These are phyloP conservation scores for Aphelinus atriplicis DNA, from an alignment of 1,140 invertebrate species.

Conservation along the genomic window DNA sequence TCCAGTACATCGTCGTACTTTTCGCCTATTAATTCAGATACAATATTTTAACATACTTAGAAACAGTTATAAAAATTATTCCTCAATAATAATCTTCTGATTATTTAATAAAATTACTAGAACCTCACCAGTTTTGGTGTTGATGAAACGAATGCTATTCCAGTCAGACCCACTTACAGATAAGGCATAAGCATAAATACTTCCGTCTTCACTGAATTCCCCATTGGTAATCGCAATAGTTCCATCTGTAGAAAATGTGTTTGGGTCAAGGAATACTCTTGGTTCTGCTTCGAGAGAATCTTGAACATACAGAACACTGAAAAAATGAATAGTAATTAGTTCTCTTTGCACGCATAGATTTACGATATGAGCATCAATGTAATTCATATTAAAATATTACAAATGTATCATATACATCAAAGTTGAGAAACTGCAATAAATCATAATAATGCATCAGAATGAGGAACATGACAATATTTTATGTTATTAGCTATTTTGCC, in stretches of 20 bases:
- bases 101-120: slow-evolving; percentile 22
- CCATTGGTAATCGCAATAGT: slow-evolving; percentile 85
- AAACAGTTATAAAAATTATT: slow-evolving; percentile 5
- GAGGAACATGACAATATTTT: no score
- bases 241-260: slow-evolving; percentile 91
- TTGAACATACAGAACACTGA: slow-evolving; percentile 93
- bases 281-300: slow-evolving; percentile 82
- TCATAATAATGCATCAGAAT: no score
- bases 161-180: slow-evolving; percentile 95
- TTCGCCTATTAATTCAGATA: slow-evolving; percentile 69
- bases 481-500: no score
- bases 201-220: slow-evolving; percentile 91
- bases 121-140: slow-evolving; percentile 75
- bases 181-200: slow-evolving; percentile 89
- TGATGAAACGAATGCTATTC: slow-evolving; percentile 88
- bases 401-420: neutral
- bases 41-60: slow-evolving; percentile 17
- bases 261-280: slow-evolving; percentile 94
- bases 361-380: no score
- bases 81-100: slow-evolving; percentile 10
- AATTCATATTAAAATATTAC: slow-evolving; percentile 10
- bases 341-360: no score
- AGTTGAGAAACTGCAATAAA: neutral
- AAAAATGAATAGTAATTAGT: slow-evolving; percentile 42
- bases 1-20: slow-evolving; percentile 90